These are phyloP conservation scores for Stenotaenia linearis DNA, from an alignment of 2,888 invertebrate genomes.

Conservation along the genomic window DNA sequence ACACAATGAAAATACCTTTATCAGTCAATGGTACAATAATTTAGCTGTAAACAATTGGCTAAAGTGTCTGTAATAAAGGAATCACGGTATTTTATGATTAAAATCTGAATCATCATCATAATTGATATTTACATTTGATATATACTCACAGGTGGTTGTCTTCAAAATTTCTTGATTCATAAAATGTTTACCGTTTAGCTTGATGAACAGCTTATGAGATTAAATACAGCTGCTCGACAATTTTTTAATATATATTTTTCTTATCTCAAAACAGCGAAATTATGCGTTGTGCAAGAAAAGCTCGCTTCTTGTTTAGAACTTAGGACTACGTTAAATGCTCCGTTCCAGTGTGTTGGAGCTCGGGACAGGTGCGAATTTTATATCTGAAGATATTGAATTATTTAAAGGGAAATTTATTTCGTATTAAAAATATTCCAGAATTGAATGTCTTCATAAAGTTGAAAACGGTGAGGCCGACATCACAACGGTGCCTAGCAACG, in stretches of 20 bases:
- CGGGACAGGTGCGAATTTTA: background rate
- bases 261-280: background rate
- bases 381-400: background rate
- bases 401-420: background rate
- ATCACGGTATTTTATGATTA: too few relatives aligned
- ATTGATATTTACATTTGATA: too few relatives aligned
- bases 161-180: background rate
- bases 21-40: too few relatives aligned
- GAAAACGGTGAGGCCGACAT: constrained; percentile 29
- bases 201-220: background rate
- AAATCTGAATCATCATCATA: too few relatives aligned
- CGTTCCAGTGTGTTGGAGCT: background rate
- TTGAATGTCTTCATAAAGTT: constrained; percentile 34
- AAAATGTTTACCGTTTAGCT: background rate
- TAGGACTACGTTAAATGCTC: background rate
- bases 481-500: constrained; percentile 31
- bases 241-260: background rate
- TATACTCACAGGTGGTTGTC: background rate
- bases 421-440: background rate
- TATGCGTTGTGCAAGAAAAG: background rate
- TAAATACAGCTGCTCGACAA: background rate
- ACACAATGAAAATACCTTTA: too few relatives aligned
- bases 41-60: too few relatives aligned
- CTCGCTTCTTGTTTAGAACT: background rate
- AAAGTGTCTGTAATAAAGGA: too few relatives aligned